Evolutionary conservation across 2,888 invertebrate species (phyloP), one percentile per base, ranked within the genome.

Genomic region (Galeopsomyia nigrocyanea): DNA sequence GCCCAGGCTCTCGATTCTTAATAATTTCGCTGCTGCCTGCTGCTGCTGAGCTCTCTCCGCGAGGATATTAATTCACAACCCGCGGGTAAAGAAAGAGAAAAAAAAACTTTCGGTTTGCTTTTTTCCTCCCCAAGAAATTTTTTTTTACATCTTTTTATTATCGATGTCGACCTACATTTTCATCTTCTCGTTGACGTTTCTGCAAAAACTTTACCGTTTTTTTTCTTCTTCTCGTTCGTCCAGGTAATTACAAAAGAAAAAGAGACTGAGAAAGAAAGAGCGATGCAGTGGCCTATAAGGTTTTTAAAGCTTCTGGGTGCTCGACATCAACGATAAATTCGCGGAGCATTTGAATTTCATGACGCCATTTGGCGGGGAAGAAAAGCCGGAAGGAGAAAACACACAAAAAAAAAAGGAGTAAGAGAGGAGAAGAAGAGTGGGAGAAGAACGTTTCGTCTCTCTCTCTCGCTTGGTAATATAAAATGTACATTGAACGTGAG

Each of bases 401-500:
- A 69, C 61, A 62, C 65, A 61, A 55, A 60, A 63, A 53, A 47
- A 39, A 49, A 55, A 51, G 10, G 26, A 16, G 55, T 61, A 56
- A 16, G 39, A 10, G 47, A 56, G 39, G 60, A 13, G 16, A 57
- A 31, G 56, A 16, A 10, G 16, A n/a, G 22, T 39, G 39, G 47
- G 21, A 21, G 31, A 55, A 68, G 65, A 66, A 67, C 47, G 50
- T 61, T 56, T 26, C 47, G 26, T 39, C 39, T 39, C 39, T 39
- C 39, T 39, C 39, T 39, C 7, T 39, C 39, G 39, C 39, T 39
- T 46, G 66, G 66, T 64, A 69, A 75, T 75, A 72, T 72, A 72
- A 71, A 75, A 72, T 72, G 71, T 69, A 71, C 63, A 68, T 75
- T 69, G 68, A 66, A 65, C 78, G 80, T 78, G 79, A 77, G 78